Evolutionary conservation across 2,113 vertebrate genomes (phyloP).

Genomic region (Bufo bufo): DNA sequence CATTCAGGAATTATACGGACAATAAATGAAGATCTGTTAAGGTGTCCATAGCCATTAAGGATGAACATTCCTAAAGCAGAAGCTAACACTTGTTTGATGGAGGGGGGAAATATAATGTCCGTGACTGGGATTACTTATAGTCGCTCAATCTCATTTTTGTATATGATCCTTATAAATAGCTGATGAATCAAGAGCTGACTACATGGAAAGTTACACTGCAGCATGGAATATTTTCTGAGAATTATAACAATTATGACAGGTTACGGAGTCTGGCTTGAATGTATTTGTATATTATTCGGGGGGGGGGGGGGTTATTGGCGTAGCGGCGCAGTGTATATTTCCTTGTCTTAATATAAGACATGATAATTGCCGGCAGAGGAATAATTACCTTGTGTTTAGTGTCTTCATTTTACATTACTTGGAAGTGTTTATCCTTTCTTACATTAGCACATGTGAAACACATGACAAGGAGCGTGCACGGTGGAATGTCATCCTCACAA

Average conservation of each 20-base stretch:
- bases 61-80: not conserved
- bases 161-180: not conserved
- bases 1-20: no score
- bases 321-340: not conserved
- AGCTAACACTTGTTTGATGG: not conserved
- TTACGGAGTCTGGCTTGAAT: not conserved
- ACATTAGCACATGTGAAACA: not conserved
- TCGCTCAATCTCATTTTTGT: not conserved
- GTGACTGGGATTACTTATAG: not conserved
- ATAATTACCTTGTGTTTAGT: slow-evolving; percentile 28
- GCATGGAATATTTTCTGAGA: not conserved
- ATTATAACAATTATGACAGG: slow-evolving; percentile 1
- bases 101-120: not conserved
- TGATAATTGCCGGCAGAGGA: not conserved
- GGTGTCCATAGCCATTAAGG: no score
- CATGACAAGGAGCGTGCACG: not conserved
- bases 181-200: not conserved
- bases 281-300: not conserved
- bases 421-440: not conserved
- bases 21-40: no score
- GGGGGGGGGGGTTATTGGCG: not conserved
- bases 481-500: not conserved
- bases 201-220: not conserved
- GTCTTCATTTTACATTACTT: not conserved
- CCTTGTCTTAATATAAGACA: not conserved